Conservation (phyloP, 2,797 vertebrate genomes). For the Phalanger gymnotis region DNA sequence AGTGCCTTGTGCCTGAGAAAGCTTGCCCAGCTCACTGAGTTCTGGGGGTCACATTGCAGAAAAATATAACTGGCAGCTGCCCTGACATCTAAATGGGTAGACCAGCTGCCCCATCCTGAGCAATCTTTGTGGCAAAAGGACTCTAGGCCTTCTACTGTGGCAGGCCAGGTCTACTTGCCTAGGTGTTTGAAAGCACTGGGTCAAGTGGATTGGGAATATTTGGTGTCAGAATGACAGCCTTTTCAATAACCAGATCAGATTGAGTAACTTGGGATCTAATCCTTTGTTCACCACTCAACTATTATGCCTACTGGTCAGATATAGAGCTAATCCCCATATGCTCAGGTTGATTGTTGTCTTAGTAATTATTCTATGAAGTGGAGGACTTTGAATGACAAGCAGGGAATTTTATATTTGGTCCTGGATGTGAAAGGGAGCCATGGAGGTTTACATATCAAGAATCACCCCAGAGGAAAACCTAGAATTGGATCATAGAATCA, state of each 20-base stretch:
- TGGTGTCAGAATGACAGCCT: conserved; percentile 2
- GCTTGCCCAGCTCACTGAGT: conserved; percentile 30
- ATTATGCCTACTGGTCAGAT: background rate
- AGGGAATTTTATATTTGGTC: no score
- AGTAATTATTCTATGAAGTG: no score
- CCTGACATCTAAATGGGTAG: background rate
- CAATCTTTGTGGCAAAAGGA: background rate
- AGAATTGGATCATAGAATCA: no score
- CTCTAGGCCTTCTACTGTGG: conserved; percentile 14
- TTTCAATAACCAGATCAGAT: conserved; percentile 33
- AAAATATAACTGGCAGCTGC: background rate
- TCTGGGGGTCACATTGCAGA: background rate
- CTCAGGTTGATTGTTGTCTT: background rate
- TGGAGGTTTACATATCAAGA: no score
- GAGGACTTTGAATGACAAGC: no score
- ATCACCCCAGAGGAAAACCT: no score
- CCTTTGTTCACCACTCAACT: conserved; percentile 6
- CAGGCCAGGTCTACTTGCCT: background rate
- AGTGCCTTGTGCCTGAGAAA: background rate
- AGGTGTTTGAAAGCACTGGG: background rate
- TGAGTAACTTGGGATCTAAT: background rate
- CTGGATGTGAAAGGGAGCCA: no score
- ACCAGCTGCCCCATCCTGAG: conserved; percentile 59
- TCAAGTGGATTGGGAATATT: background rate
- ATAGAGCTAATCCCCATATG: conserved; percentile 3